Evolutionary conservation across 2,888 invertebrate species (phyloP).

Genomic region (Cynaeus angustus): DNA sequence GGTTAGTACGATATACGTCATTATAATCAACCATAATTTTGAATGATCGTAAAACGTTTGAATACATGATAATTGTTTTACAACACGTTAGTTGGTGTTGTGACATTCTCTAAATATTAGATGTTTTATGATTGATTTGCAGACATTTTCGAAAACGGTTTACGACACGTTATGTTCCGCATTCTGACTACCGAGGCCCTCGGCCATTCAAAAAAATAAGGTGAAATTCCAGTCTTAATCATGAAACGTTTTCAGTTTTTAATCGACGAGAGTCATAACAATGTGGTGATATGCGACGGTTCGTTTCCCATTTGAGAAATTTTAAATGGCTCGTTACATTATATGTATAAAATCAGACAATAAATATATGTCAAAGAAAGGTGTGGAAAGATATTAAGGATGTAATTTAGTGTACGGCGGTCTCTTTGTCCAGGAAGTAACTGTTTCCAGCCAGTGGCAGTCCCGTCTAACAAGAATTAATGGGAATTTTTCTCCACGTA

Average conservation of each 20-base stretch:
- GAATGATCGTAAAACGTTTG: background rate
- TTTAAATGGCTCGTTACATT: background rate
- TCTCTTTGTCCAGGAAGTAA: constrained; percentile 2
- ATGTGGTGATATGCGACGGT: too few relatives aligned
- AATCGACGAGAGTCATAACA: too few relatives aligned
- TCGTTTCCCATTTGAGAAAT: background rate
- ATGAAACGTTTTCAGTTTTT: too few relatives aligned
- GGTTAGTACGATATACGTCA: background rate
- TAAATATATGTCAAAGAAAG: constrained; percentile 1
- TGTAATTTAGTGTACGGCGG: constrained; percentile 1
- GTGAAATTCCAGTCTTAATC: too few relatives aligned
- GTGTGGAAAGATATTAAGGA: constrained; percentile 2
- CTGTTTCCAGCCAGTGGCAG: constrained; percentile 1
- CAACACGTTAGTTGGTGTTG: background rate
- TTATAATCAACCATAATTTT: background rate
- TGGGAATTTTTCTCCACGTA: background rate
- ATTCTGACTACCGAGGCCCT: too few relatives aligned
- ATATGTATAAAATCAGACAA: background rate
- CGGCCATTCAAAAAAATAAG: too few relatives aligned
- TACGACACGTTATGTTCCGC: too few relatives aligned
- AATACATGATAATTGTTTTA: background rate
- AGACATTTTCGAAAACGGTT: too few relatives aligned
- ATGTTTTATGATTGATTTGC: too few relatives aligned
- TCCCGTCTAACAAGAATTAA: background rate
- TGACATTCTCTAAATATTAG: background rate